Percentiles rank a stretch among this genome's conserved stretches.
Evolutionary conservation across 1,140 invertebrate species (phyloP).

Genomic region (Apis florea): DNA sequence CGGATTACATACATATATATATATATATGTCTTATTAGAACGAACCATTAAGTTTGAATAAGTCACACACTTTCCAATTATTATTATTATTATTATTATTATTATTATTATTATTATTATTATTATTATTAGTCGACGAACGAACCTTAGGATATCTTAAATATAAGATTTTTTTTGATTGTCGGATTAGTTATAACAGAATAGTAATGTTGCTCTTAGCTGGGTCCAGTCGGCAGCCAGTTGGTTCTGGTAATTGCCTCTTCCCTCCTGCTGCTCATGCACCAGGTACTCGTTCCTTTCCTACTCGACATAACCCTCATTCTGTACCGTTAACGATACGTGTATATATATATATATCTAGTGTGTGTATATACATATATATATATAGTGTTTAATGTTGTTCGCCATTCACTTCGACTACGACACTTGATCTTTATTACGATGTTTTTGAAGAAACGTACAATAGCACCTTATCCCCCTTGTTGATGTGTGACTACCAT

Average conservation of each 20-base stretch:
- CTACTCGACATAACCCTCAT: constrained; percentile 54
- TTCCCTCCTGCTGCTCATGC: constrained; percentile 76
- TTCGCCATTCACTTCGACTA: constrained; percentile 11
- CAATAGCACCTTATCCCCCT: constrained; percentile 48
- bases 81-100: too few species aligned
- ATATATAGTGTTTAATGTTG: constrained; percentile 31
- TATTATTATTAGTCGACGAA: neutral
- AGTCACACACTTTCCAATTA: constrained; percentile 15
- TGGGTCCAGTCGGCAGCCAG: constrained; percentile 76
- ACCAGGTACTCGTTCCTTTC: constrained; percentile 75
- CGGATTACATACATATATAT: too few species aligned
- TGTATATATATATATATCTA: too few species aligned
- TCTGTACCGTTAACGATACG: constrained; percentile 34
- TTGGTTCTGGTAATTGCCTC: constrained; percentile 75
- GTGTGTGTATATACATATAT: too few species aligned
- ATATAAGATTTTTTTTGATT: constrained; percentile 27
- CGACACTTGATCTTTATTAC: neutral
- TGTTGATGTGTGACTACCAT: constrained; percentile 35
- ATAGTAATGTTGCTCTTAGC: constrained; percentile 75
- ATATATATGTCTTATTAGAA: constrained; percentile 30
- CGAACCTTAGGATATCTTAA: constrained; percentile 31
- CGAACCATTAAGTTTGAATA: constrained; percentile 32
- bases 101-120: too few species aligned
- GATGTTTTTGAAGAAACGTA: neutral
- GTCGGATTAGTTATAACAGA: constrained; percentile 67